Evolutionary conservation across 2,797 vertebrate species (phyloP), one percentile per base, ranked within the genome.

Genomic region (Danio kyathit): DNA sequence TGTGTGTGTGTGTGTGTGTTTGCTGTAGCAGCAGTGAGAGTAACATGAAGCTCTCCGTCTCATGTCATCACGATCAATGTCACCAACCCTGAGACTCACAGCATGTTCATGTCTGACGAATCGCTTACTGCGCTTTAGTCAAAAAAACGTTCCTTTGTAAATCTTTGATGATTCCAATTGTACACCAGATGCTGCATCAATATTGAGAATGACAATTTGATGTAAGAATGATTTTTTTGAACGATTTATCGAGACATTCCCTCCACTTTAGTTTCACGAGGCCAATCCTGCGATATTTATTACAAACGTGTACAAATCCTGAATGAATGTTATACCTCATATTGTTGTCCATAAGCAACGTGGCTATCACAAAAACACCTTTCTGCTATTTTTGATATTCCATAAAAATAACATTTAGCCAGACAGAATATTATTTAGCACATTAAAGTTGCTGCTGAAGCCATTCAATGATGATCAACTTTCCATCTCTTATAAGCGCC

Each of bases 401-500:
- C 73, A 75, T 46, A 63, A 16, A 51, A 51, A 63, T 40, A 61
- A 61, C 38, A 40, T 40, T 17, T 40, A 4, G 21, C 73, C 16
- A 14, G 19, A 41, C 10, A 75, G 2, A 21, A 43, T 40, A 76
- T 66, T 57, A 63, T 56, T 67, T 63, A 77, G 17, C 63, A 56
- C 51, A 77, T 67, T 64, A 51, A 73, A 46, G 8, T 61, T 14
- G 13, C 43, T 46, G 83, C 86, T 85, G 84, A 86, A 86, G 85
- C 74, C 48, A 81, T 67, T 90, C 87, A 83, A 80, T 84, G 83
- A 82, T 83, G 75, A 85, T 82, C 77, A 77, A 87, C 79, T 76
- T 73, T 48, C 83, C 19, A 49, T 87, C 65, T 88, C 88, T 87
- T 88, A 80, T 83, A 88, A 81, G 83, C 83, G 88, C 90, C 86